Evolutionary conservation across 2,888 invertebrate species (phyloP).

Genomic region (Galerucella calmariensis): DNA sequence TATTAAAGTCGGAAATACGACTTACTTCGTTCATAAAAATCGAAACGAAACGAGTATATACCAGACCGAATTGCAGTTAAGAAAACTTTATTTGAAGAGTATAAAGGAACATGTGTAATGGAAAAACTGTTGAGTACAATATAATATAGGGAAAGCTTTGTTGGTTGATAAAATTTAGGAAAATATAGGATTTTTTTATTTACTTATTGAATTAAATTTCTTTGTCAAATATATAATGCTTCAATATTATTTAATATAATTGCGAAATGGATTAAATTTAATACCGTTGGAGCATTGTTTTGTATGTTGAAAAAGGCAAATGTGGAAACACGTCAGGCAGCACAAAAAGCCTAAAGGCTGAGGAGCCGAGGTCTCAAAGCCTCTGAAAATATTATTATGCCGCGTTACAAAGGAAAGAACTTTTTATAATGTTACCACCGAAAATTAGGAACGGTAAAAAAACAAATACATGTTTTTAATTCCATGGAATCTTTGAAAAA

Average conservation of each 20-base stretch:
- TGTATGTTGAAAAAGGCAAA: too few relatives aligned
- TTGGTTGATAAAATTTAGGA: background rate
- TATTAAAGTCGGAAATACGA: background rate
- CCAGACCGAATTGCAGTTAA: background rate
- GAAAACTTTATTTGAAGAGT: background rate
- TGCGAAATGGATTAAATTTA: background rate
- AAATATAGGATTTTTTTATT: background rate
- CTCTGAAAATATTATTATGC: too few relatives aligned
- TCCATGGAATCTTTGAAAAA: too few relatives aligned
- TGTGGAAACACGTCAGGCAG: too few relatives aligned
- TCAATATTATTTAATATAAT: background rate
- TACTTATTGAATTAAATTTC: background rate
- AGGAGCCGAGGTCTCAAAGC: too few relatives aligned
- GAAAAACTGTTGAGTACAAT: slow-evolving; percentile 1
- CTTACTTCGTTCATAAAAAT: background rate
- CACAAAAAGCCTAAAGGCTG: too few relatives aligned
- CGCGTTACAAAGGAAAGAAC: too few relatives aligned
- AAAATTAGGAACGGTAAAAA: too few relatives aligned
- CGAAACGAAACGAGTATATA: background rate
- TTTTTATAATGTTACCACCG: too few relatives aligned
- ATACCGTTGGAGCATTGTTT: too few relatives aligned
- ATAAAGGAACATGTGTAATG: slow-evolving; percentile 6
- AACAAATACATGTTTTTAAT: too few relatives aligned
- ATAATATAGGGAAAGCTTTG: background rate
- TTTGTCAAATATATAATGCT: background rate